Evolutionary conservation across 2,113 vertebrate species (phyloP).

Genomic region (Hyperoodon ampullatus): DNA sequence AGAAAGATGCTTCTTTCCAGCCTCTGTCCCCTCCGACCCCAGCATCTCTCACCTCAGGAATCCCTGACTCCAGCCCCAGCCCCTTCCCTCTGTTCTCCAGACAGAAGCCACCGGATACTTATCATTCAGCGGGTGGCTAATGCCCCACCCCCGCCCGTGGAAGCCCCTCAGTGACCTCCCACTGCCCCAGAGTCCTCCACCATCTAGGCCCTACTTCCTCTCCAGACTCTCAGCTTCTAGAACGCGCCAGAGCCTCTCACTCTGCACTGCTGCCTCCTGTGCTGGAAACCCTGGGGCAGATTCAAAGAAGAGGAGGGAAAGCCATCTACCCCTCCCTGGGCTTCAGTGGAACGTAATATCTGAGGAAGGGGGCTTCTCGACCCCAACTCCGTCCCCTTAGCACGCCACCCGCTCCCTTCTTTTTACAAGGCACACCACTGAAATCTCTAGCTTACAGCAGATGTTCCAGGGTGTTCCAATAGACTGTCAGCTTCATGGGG

Average conservation of each 20-base stretch:
- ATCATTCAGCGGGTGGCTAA: accelerated
- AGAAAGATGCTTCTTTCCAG: background rate
- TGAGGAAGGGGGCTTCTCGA: background rate
- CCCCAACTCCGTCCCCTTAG: background rate
- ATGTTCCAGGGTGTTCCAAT: background rate
- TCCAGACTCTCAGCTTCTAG: background rate
- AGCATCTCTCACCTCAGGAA: background rate
- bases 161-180: background rate
- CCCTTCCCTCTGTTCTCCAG: background rate
- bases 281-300: background rate
- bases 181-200: background rate
- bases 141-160: accelerated
- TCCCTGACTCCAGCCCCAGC: background rate
- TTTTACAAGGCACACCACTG: background rate
- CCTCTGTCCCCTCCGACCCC: background rate
- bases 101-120: background rate
- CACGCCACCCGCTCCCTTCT: background rate
- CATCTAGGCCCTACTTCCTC: background rate
- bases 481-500: background rate
- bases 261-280: no score
- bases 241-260: background rate
- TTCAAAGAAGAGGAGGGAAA: background rate
- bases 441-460: background rate
- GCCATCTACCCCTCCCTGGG: background rate
- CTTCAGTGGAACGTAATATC: background rate